These are phyloP conservation scores for Gasteruption jaculator DNA, from an alignment of 2,888 invertebrate species.

Conservation along the genomic window DNA sequence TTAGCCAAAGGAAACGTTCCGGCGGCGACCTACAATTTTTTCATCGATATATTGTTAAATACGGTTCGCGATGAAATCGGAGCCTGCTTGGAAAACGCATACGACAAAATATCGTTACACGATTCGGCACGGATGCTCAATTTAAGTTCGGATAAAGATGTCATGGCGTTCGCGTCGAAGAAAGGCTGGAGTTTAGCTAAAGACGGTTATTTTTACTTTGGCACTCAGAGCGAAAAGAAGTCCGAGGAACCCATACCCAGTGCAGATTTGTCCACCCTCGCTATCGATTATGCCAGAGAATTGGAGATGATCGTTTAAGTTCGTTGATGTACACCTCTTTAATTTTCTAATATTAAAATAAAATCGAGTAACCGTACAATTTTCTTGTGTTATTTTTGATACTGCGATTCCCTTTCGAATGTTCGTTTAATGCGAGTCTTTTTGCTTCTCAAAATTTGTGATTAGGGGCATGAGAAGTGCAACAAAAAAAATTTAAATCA, in stretches of 20 bases:
- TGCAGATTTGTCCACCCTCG: conserved; percentile 84
- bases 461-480: too few relatives aligned
- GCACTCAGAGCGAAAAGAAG: conserved; percentile 69
- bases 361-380: conserved; percentile 14
- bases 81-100: conserved; percentile 94
- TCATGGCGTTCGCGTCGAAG: conserved; percentile 76
- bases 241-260: conserved; percentile 81
- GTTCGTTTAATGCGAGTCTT: too few relatives aligned
- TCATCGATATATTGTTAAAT: conserved; percentile 92
- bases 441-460: too few relatives aligned
- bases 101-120: conserved; percentile 78
- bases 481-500: too few relatives aligned
- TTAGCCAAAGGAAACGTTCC: conserved; percentile 87
- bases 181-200: conserved; percentile 78
- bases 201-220: conserved; percentile 80
- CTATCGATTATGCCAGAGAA: conserved; percentile 95
- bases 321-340: conserved; percentile 11
- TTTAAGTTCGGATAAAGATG: conserved; percentile 71
- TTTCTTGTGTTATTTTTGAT: too few relatives aligned
- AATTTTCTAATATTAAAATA: conserved; percentile 25
- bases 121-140: conserved; percentile 90
- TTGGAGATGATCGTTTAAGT: conserved; percentile 97
- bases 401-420: too few relatives aligned
- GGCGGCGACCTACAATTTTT: conserved; percentile 90
- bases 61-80: conserved; percentile 97